These are phyloP conservation scores for Periparus ater DNA, from an alignment of 2,797 vertebrate genomes.

Conservation along the genomic window DNA sequence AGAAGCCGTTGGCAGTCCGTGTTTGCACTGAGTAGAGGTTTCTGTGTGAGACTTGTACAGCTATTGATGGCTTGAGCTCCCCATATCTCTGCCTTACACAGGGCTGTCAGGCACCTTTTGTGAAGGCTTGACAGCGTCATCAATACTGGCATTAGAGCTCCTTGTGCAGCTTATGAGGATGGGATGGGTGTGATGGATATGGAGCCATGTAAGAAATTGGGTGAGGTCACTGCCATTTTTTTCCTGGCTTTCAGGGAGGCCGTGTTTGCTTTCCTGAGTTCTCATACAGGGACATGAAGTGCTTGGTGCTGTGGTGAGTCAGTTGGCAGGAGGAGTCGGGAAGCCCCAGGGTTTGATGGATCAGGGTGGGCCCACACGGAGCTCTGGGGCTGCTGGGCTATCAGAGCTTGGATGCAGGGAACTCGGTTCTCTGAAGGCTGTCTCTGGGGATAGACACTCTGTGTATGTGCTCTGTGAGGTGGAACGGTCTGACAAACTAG, in stretches of 20 bases:
- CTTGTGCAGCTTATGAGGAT: neutral
- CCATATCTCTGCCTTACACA: fast-evolving
- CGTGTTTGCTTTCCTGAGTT: neutral
- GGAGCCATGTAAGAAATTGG: neutral
- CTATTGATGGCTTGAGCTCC: neutral
- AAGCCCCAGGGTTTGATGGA: fast-evolving
- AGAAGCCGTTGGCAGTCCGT: neutral
- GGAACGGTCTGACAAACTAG: neutral
- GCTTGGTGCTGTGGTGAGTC: neutral
- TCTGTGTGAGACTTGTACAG: neutral
- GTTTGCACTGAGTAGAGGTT: neutral
- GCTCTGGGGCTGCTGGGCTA: neutral
- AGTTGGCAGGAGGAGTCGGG: neutral
- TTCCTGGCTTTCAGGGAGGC: neutral
- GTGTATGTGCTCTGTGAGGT: fast-evolving
- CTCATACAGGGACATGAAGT: neutral
- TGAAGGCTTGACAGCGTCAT: constrained; percentile 41
- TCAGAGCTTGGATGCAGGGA: neutral
- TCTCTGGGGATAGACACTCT: neutral
- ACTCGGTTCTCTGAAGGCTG: fast-evolving
- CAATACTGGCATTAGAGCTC: neutral
- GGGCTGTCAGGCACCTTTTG: constrained; percentile 20
- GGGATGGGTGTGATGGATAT: neutral
- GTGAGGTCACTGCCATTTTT: neutral
- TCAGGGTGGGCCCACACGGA: fast-evolving